Evolutionary conservation across 2,113 vertebrate species (phyloP), one percentile per base, ranked within the genome.

Genomic region (Salvelinus sp.): DNA sequence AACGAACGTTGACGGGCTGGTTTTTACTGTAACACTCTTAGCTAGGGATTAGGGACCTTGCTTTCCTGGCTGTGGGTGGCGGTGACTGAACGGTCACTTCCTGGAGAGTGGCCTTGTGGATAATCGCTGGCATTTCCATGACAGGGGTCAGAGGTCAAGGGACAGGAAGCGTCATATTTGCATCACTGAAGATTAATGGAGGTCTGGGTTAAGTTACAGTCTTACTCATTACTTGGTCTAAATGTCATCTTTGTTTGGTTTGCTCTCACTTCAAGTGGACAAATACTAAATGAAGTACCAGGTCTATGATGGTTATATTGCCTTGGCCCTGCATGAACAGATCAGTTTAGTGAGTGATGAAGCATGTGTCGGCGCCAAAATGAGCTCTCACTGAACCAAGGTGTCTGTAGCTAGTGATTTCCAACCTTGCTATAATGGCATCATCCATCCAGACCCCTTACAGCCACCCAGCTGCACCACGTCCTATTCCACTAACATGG

Each of bases 101-200:
- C 50, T 54, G 48, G 13, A 18, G 50, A 54, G 50, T 54, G 50
- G 50, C 50, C 50, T 54, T 54, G 50, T 54, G 16, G 16, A 14
- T 54, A 54, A 54, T 54, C 0, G 1, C 14, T 18, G 27, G 58
- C 0, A 33, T 14, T 25, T 38, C 72, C 6, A 1, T 64, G 72
- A 25, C 64, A 25, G 28, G 28, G 1, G 6, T 20, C 57, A 62
- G 23, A 30, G 64, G 28, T 66, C 64, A 28, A 27, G 30, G 27
- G 28, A 68, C 5, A 68, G 66, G 23, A 28, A 68, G 66, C 30
- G 3, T 38, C 66, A 68, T 28, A 68, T 44, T 68, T 38, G 66
- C 66, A 68, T 68, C 28, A 44, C 30, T 33, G 66, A 68, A n/a
- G 66, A 68, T 44, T 33, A 6, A 18, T 68, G 30, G 65, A n/a